These are phyloP conservation scores for Neodiprion fabricii DNA, from an alignment of 1,140 invertebrate species.

Conservation along the genomic window DNA sequence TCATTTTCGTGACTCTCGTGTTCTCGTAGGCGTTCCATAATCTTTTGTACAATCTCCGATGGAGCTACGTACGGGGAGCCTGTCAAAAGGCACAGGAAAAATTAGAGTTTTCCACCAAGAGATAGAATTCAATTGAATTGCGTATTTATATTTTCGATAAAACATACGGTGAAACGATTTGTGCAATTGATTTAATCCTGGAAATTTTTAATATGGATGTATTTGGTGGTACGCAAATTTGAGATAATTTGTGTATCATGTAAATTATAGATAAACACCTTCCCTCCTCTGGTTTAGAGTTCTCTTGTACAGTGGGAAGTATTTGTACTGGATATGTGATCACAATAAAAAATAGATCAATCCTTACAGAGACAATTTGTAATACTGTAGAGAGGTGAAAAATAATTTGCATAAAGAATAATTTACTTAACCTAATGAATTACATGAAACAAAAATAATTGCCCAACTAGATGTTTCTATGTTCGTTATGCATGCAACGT, in stretches of 20 bases:
- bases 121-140: not conserved
- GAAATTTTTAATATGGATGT: not conserved
- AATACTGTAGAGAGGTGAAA: too few species aligned
- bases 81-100: constrained; percentile 32
- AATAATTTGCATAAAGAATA: too few species aligned
- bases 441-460: too few species aligned
- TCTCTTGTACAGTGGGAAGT: too few species aligned
- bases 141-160: not conserved
- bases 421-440: too few species aligned
- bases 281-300: too few species aligned
- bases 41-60: constrained; percentile 66
- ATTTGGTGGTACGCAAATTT: not conserved
- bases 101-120: constrained; percentile 9
- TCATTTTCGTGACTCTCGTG: constrained; percentile 58
- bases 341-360: too few species aligned
- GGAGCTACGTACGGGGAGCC: constrained; percentile 63
- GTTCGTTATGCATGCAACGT: too few species aligned
- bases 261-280: too few species aligned
- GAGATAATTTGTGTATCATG: not conserved
- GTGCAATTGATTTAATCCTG: not conserved
- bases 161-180: not conserved
- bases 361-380: too few species aligned
- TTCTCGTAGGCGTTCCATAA: constrained; percentile 65
- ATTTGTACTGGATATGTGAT: too few species aligned
- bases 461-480: too few species aligned